Evolutionary conservation across 2,113 vertebrate species (phyloP).

Genomic region (Cynocephalus volans): DNA sequence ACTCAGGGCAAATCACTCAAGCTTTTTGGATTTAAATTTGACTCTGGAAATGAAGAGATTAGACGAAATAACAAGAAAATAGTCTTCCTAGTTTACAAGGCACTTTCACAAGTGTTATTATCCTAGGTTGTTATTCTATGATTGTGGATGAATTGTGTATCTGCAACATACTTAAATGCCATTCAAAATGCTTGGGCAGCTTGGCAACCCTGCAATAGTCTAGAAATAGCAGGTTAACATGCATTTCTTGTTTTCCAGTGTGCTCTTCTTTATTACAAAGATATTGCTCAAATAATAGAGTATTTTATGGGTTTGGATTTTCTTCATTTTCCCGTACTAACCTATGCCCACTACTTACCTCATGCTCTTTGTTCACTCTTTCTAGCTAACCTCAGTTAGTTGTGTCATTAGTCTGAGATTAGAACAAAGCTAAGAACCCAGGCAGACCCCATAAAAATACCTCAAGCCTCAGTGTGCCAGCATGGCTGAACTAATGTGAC

Average conservation of each 20-base stretch:
- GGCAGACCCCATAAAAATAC: neutral
- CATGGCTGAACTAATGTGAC: neutral
- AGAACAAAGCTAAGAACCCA: constrained; percentile 21
- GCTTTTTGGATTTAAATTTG: neutral
- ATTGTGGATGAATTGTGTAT: neutral
- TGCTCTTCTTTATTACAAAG: neutral
- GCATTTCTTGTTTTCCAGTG: neutral
- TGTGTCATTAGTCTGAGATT: neutral
- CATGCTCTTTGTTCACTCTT: neutral
- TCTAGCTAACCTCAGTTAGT: neutral
- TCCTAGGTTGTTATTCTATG: neutral
- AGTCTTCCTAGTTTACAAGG: neutral
- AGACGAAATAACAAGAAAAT: neutral
- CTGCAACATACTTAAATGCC: neutral
- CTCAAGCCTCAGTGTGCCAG: neutral
- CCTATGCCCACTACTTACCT: neutral
- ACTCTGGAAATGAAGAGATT: constrained; percentile 20
- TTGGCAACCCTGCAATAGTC: neutral
- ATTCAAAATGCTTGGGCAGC: neutral
- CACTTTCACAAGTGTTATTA: neutral
- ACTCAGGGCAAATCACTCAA: neutral
- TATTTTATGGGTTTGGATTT: neutral
- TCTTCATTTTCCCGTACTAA: neutral
- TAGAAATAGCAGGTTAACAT: neutral
- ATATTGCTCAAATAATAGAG: neutral